Conservation (phyloP, 92 coral and sea anemone species). For the Micromussa lordhowensis region DNA sequence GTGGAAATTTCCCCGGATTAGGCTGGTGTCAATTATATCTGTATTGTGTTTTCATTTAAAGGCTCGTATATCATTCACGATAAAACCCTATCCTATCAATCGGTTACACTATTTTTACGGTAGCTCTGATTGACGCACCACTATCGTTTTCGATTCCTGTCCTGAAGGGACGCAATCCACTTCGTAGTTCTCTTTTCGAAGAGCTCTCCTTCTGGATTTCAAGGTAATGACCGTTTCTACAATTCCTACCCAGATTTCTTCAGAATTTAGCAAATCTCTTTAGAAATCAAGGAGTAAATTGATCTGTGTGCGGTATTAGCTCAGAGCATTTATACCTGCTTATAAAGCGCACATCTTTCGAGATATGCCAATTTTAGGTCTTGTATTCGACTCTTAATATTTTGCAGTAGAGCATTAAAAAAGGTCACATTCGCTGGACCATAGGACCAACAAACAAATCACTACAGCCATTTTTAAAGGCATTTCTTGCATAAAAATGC, state of each 20-base stretch:
- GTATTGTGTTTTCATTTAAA: background rate
- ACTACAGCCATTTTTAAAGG: background rate
- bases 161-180: background rate
- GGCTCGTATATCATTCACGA: background rate
- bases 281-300: background rate
- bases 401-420: background rate
- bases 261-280: background rate
- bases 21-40: background rate
- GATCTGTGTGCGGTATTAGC: background rate
- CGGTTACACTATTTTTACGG: background rate
- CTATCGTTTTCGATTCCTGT: background rate
- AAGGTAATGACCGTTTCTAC: slow-evolving; percentile 12
- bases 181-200: background rate
- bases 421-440: background rate
- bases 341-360: background rate
- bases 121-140: background rate
- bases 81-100: background rate
- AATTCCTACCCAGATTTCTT: background rate
- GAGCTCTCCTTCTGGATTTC: background rate
- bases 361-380: background rate
- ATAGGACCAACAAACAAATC: background rate
- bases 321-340: background rate
- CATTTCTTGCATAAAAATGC: background rate
- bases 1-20: background rate
- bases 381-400: background rate